A percentile compares a stretch with the other conserved stretches of the same genome.
Conservation (phyloP, 2,113 vertebrate species). For the Oncorhynchus tshawytscha region DNA sequence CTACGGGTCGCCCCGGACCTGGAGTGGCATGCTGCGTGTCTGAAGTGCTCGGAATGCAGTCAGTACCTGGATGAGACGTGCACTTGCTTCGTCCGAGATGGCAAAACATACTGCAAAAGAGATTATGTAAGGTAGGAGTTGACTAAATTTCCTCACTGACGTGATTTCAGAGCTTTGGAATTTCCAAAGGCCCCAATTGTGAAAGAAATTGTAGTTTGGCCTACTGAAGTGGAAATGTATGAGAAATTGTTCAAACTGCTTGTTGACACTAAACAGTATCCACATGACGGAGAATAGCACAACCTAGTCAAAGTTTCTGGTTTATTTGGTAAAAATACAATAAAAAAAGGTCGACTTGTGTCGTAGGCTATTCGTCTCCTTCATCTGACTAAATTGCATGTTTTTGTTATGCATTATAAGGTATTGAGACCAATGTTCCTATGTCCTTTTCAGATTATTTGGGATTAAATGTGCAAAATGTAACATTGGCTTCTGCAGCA, state of each 20-base stretch:
- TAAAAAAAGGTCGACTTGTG: too few relatives aligned
- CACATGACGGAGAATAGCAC: too few relatives aligned
- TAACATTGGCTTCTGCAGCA: conserved; percentile 90
- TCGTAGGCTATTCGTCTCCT: too few relatives aligned
- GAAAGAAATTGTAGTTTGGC: neutral
- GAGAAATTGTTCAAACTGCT: too few relatives aligned
- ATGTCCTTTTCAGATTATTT: conserved; percentile 82
- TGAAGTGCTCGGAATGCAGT: conserved; percentile 95
- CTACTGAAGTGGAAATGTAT: neutral
- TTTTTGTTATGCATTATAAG: neutral
- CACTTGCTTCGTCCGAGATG: conserved; percentile 96
- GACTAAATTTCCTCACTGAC: conserved; percentile 15
- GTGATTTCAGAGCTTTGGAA: conserved; percentile 25
- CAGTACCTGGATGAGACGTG: conserved; percentile 96
- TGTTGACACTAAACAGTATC: too few relatives aligned
- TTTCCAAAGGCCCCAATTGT: conserved; percentile 15
- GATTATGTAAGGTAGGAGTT: conserved; percentile 90
- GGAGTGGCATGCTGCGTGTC: conserved; percentile 97
- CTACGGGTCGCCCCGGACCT: conserved; percentile 95
- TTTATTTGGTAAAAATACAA: too few relatives aligned
- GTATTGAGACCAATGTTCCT: conserved; percentile 12
- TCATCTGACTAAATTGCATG: too few relatives aligned
- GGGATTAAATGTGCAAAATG: conserved; percentile 95
- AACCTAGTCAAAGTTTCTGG: too few relatives aligned
- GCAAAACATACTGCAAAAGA: conserved; percentile 96